Percentiles rank a stretch among this genome's conserved stretches.
phyloP scores from a whole-genome alignment of 1,140 invertebrate genomes.

The Calephelis virginiensis region DNA sequence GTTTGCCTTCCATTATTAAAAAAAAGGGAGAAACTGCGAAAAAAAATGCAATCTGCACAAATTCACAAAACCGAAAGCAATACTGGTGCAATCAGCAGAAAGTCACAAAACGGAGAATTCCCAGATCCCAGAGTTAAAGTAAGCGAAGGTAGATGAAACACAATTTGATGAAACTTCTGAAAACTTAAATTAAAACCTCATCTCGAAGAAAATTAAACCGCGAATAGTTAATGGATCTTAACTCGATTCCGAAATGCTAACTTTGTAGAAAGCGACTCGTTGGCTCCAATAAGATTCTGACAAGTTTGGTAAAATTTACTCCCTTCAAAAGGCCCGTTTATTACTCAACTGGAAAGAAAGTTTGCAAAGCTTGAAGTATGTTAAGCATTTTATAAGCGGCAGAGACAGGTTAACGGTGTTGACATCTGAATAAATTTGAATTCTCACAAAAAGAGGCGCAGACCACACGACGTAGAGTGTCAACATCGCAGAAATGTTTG shows the following conservation, averaged over 20 bases:
- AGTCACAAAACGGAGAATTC: too few species aligned
- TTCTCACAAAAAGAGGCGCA: not conserved
- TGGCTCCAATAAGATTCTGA: slow-evolving; percentile 57
- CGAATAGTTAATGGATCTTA: slow-evolving; percentile 67
- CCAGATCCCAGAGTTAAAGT: slow-evolving; percentile 4
- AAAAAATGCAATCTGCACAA: too few species aligned
- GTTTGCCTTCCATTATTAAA: too few species aligned
- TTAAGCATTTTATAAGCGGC: not conserved
- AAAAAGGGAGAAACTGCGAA: too few species aligned
- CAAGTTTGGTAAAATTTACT: slow-evolving; percentile 54
- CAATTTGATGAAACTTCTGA: slow-evolving; percentile 33
- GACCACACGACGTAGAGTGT: too few species aligned
- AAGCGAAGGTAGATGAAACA: slow-evolving; percentile 30
- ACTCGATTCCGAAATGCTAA: slow-evolving; percentile 63
- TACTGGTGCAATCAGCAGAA: too few species aligned
- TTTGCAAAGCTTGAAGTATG: not conserved
- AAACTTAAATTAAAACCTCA: slow-evolving; percentile 58
- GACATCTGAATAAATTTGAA: not conserved
- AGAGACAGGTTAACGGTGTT: not conserved
- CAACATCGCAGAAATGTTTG: too few species aligned
- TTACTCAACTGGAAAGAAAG: slow-evolving; percentile 12
- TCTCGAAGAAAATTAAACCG: slow-evolving; percentile 64
- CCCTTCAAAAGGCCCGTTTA: slow-evolving; percentile 18
- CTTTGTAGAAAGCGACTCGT: slow-evolving; percentile 53
- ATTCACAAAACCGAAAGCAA: too few species aligned